Conservation (phyloP, 2,113 vertebrate genomes). For the Tetraodon nigroviridis region DNA sequence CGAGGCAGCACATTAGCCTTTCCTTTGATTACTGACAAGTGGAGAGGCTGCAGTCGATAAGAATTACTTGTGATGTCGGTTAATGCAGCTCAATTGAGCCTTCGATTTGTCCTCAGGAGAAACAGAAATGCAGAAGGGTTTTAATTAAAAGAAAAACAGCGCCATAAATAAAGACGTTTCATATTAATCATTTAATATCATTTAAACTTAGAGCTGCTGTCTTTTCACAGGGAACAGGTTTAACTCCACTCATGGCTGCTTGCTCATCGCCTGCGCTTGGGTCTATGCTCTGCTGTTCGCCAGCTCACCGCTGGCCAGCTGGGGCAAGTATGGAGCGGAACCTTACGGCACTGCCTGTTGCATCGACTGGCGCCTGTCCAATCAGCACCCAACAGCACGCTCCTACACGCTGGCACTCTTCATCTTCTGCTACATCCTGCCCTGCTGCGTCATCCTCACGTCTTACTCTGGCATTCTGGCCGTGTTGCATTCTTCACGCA, state of each 20-base stretch:
- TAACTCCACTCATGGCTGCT: slow-evolving; percentile 55
- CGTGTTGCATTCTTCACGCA: slow-evolving; percentile 70
- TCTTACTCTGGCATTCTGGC: slow-evolving; percentile 75
- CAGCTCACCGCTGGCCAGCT: slow-evolving; percentile 70
- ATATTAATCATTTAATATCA: not conserved
- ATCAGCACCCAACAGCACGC: slow-evolving; percentile 51
- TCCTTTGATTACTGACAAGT: slow-evolving; percentile 48
- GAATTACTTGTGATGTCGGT: slow-evolving; percentile 41
- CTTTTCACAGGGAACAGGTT: slow-evolving; percentile 74
- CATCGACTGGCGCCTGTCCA: slow-evolving; percentile 75
- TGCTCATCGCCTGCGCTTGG: slow-evolving; percentile 73
- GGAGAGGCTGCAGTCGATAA: slow-evolving; percentile 28
- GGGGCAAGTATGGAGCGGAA: slow-evolving; percentile 76
- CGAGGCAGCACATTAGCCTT: slow-evolving; percentile 27
- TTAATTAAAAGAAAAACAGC: not conserved
- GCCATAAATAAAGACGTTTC: too few species aligned
- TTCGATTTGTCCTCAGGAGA: slow-evolving; percentile 16
- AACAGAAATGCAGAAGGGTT: slow-evolving; percentile 4
- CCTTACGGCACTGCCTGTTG: slow-evolving; percentile 81
- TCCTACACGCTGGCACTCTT: slow-evolving; percentile 74
- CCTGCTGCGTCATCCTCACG: slow-evolving; percentile 69
- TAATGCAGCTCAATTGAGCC: slow-evolving; percentile 17
- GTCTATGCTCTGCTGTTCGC: slow-evolving; percentile 75
- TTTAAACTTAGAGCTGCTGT: slow-evolving; percentile 2
- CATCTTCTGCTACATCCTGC: slow-evolving; percentile 76